Evolutionary conservation across 2,113 vertebrate genomes (phyloP), one percentile per base, ranked within the genome.

Genomic region (Bubo scandiacus): DNA sequence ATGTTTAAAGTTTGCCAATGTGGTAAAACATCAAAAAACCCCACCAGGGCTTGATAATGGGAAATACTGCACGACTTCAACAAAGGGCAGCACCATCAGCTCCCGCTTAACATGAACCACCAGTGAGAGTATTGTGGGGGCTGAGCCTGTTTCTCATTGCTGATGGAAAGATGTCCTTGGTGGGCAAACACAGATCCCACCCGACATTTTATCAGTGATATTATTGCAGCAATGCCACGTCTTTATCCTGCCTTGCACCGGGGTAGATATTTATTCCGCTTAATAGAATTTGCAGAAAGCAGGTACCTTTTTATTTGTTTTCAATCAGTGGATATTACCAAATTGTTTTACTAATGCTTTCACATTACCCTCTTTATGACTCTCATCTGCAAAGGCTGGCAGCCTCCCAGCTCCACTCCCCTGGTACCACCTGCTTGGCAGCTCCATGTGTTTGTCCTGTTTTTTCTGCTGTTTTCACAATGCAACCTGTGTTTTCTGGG

Each of bases 61-160:
- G 75, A 55, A 71, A 54, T 29, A 11, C 13, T 2, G 27, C 22
- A 42, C n/a, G 15, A 7, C 40, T 18, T 42, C 4, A 65, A 10
- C 63, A 27, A n/a, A 21, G 59, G 27, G n/a, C 71, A 29, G n/a
- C 2, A 11, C 26, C 45, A 15, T 9, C 87, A 43, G 58, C 36
- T 52, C 40, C 70, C 27, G 72, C 40, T n/a, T 23, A 6, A 20
- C 0, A 7, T 0, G 29, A 71, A 23, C 61, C 36, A 11, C 15
- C 45, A 22, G 68, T 0, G 51, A 18, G 1, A n/a, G 54, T 2
- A 18, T 0, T 5, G 52, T 4, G 34, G 40, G 61, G 38, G 13
- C 45, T 82, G 59, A 65, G 55, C 57, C 19, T 8, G 21, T 6
- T 34, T 17, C n/a, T 21, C 15, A 3, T 4, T 9, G 23, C 30